Evolutionary conservation across 2,797 vertebrate species (phyloP), one percentile per base, ranked within the genome.

Genomic region (Psittacula echo): DNA sequence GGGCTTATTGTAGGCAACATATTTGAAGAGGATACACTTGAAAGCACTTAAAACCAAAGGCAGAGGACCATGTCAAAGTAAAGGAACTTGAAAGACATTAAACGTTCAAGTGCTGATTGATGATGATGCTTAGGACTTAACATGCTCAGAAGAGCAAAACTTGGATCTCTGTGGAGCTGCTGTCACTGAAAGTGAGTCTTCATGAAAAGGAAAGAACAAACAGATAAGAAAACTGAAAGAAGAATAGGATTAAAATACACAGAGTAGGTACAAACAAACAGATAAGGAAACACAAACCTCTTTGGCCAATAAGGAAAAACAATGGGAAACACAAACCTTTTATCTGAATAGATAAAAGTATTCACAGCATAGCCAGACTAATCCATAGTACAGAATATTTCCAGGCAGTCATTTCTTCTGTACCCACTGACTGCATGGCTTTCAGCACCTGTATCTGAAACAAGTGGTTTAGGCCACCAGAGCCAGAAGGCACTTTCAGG

Each of bases 1-100:
- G 68, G 62, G 32, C 45, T 51, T 75, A 80, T 70, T 82, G 81
- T 65, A 95, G 79, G 94, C 93, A 86, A 82, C 56, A 10, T 77
- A 61, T 85, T 87, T 94, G 89, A 89, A 94, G 75, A 93, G 50
- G 72, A 87, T 60, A 27, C 47, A 77, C 89, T 86, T 71, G 84
- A 95, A 96, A 96, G 74, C 30, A 48, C 71, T 94, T 95, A 73
- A 34, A 94, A 89, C 87, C 87, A 94, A 96, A 96, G 78, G 71
- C 68, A 87, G 41, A 93, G 80, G 66, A 64, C 65, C 66, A 24
- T 81, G 61, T 45, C 34, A 72, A 95, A 95, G 86, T 73, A 74
- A 92, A 96, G 84, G 58, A 75, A 86, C 80, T 76, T 84, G 45
- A 89, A 91, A 96, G 75, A 74, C n/a, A 34, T 23, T 30, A 51